Conservation (phyloP, 2,113 vertebrate genomes). For the Hemiprocne comata region DNA sequence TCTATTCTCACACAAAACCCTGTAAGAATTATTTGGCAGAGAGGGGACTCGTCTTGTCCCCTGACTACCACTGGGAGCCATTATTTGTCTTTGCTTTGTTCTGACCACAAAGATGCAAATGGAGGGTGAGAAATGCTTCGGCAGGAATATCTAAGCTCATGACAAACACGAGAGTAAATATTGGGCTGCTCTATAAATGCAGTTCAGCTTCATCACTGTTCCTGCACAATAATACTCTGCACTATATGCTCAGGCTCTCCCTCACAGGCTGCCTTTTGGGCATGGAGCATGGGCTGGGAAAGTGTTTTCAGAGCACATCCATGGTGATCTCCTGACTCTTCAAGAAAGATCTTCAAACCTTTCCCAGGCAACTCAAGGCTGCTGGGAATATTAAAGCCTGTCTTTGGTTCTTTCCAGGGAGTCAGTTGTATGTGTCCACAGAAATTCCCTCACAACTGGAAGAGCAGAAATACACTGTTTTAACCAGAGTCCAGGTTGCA, state of each 20-base stretch:
- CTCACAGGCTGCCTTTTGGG: background rate
- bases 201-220: background rate
- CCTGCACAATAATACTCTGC: fast-evolving
- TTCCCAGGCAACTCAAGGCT: background rate
- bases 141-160: background rate
- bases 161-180: background rate
- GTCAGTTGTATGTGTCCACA: fast-evolving
- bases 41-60: background rate
- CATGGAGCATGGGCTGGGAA: fast-evolving
- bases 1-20: background rate
- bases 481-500: background rate
- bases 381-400: background rate
- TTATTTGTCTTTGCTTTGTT: background rate
- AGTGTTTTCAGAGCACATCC: background rate
- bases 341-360: background rate
- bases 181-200: background rate
- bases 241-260: fast-evolving
- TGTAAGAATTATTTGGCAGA: background rate
- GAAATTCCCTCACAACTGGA: background rate
- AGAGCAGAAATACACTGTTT: background rate
- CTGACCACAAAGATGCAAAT: background rate
- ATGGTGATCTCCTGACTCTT: background rate
- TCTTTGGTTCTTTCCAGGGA: background rate
- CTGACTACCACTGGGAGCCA: background rate
- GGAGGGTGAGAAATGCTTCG: background rate